Base-by-base conservation (phyloP, 1,140 invertebrate species). In the Marisa cornuarietis region DNA sequence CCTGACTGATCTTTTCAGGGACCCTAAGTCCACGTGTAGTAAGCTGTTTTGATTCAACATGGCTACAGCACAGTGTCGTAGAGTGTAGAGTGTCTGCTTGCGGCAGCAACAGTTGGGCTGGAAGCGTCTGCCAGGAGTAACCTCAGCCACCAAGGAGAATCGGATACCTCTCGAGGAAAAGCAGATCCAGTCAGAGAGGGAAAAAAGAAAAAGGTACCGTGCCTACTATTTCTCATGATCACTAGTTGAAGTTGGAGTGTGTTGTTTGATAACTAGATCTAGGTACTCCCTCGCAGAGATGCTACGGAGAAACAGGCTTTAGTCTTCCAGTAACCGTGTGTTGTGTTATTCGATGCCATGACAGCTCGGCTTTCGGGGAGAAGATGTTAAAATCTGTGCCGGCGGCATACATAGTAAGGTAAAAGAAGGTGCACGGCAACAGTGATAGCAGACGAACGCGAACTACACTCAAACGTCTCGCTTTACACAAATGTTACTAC, bases 271-370 rank as follows among this genome's bases (percentile, higher is more conserved):
- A 68, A 68, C 18, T 66, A 65, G 68, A 68, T 26, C 76, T 52
- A 14, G 42, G 42, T 49, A 26, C 61, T 54, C 61, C 62, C 62
- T 31, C 65, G 42, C 68, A 65, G 22, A 52, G 20, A 6, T 22
- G 65, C 54, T 42, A 42, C 31, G 31, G 2, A 42, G 31, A 42
- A 42, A 42, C 31, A 42, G 52, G 71, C 26, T 49, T 54, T n/a
- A 51, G 76, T 52, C 52, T 20, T 61, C 8, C 51, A 14, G 24
- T 42, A 20, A 61, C 18, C 13, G 26, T 31, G 63, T 77, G 76
- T 68, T 77, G 76, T 77, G 76, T 77, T 77, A 77, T 77, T 77
- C 76, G 76, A 77, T 77, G 76, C 76, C 65, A 69, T 11, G 65
- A 42, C 24, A 63, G 76, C 49, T 76, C 76, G 49, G 76, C 68